Base-by-base conservation (phyloP, 2,797 vertebrate genomes). In the Leucoraja ocellata region DNA sequence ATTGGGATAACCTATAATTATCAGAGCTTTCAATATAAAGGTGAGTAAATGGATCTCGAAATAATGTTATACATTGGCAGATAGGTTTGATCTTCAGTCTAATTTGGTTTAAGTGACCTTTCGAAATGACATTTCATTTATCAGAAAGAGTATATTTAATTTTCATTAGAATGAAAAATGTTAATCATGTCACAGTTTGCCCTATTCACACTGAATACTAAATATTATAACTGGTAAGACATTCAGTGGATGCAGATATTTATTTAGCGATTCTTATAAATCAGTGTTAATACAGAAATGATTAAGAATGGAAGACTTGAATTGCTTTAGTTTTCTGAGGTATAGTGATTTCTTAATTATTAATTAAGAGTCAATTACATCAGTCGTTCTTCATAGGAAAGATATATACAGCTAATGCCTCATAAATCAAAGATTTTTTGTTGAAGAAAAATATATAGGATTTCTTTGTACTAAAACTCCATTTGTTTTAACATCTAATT, bases 91-190 rank as follows among this genome's bases (percentile, higher is more conserved):
- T 92, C 90, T 92, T 46, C 68, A 74, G 90, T 92, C 90, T 92
- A 92, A 92, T 92, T 92, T 76, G 71, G 90, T 74, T 92, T 92
- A 92, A 92, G 90, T n/a, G 90, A 92, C 90, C 90, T 92, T 92
- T 92, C 28, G 90, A 92, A 92, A 92, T 92, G 90, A 92, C 90
- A 92, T 92, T 92, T 92, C 90, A 92, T 92, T 92, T 92, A 92
- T 92, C 90, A 76, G 71, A 76, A 92, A 92, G 90, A 92, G 71
- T 92, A 76, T 92, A 92, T 92, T 92, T 92, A 92, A 92, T 92
- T 92, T 92, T 92, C 90, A 92, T 92, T 92, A 76, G 71, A 92
- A 92, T 74, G 90, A 92, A 92, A 92, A 76, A 91, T 91, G 90
- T 73, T 92, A 92, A 76, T 92, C 71, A 76, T 92, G 71, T 92